Conservation (phyloP, 2,797 vertebrate genomes). For the Valencia hispanica region DNA sequence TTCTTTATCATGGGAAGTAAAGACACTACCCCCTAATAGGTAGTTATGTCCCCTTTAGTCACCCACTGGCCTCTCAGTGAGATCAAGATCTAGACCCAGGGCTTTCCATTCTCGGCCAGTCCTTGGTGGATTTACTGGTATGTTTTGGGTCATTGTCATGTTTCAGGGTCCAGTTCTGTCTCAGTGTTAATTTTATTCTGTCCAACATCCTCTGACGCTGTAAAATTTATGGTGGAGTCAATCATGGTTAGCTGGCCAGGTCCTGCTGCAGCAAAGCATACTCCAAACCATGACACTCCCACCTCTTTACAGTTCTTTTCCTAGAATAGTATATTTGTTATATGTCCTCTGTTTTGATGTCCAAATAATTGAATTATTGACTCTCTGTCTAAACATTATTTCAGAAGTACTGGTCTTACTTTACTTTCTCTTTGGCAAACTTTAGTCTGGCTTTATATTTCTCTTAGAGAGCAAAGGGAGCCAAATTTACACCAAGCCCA, state of each 20-base stretch:
- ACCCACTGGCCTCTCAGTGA: not conserved
- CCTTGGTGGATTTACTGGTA: not conserved
- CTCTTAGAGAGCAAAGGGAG: too few relatives aligned
- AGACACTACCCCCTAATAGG: not conserved
- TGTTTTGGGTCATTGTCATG: not conserved
- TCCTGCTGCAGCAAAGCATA: not conserved
- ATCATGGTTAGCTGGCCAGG: not conserved
- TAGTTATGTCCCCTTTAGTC: not conserved
- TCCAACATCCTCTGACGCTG: too few relatives aligned
- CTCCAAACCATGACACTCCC: not conserved
- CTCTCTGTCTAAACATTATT: not conserved
- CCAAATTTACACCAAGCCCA: too few relatives aligned
- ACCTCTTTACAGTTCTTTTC: not conserved
- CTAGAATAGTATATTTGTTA: not conserved
- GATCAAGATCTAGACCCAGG: not conserved
- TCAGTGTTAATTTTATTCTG: too few relatives aligned
- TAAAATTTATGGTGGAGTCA: too few relatives aligned
- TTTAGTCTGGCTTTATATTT: too few relatives aligned
- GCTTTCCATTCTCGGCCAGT: not conserved
- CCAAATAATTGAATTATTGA: not conserved
- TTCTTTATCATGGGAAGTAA: not conserved
- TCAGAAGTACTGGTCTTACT: too few relatives aligned
- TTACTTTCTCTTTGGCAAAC: too few relatives aligned
- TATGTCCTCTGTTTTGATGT: not conserved
- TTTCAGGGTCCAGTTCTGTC: not conserved